Evolutionary conservation across 2,113 vertebrate species (phyloP), one percentile per base, ranked within the genome.

Genomic region (Diadophis punctatus): DNA sequence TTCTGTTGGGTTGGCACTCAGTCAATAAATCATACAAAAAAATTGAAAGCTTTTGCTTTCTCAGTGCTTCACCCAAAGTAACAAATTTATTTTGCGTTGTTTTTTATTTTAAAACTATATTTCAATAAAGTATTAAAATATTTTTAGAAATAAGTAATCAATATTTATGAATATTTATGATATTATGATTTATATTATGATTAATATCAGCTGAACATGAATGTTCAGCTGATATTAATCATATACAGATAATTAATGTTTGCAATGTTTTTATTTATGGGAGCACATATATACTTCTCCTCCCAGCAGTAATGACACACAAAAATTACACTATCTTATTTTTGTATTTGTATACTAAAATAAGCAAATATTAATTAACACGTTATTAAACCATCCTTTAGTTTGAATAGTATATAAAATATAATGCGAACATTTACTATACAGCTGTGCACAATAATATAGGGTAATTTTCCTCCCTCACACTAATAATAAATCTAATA

Each of bases 311-410:
- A 90, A 96, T 93, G 27, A 58, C n/a, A 90, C 91, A 92, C 96
- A 94, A 96, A 97, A 97, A 97, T 87, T 95, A 96, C 96, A 95
- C 95, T 95, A 93, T 88, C 88, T 91, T 95, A 30, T 92, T 92
- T 96, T 93, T 95, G 93, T 88, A 60, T 94, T 89, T 14, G 87
- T 63, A 93, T 20, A 84, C 68, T 96, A 87, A 95, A 92, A 94
- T 95, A 96, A 96, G 55, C 86, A 91, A 93, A 51, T 74, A 93
- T 95, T 92, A 96, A 96, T 93, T 93, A 95, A 95, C 94, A 86
- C 95, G 90, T 68, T 90, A 51, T 84, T 58, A 93, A 58, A 43
- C 93, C 43, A 92, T 87, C 85, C 87, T 94, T 93, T 90, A 60
- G 63, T 89, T 86, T 87, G 68, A 93, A 95, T 34, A 92, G 58